Evolutionary conservation across 2,113 vertebrate species (phyloP).

Genomic region (Nansenia antarctica): DNA sequence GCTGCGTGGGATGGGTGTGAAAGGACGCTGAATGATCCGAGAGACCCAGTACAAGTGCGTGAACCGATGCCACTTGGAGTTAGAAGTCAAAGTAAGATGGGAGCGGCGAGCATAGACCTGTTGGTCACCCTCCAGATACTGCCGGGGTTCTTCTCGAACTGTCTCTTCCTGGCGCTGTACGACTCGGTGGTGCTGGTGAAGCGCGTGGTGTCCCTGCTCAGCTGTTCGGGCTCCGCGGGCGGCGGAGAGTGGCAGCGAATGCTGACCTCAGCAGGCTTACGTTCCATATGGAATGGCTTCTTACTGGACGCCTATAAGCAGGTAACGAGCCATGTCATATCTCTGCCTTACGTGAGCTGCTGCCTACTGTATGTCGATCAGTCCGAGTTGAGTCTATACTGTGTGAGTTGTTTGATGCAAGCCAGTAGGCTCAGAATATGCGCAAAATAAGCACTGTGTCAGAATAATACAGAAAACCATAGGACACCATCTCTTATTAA

Average conservation of each 20-base stretch:
- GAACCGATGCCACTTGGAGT: background rate
- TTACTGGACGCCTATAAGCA: conserved; percentile 94
- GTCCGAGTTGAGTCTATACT: background rate
- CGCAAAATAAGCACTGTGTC: too few species aligned
- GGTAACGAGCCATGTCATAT: conserved; percentile 68
- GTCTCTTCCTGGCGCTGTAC: conserved; percentile 94
- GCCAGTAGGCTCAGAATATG: too few species aligned
- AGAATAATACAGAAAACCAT: too few species aligned
- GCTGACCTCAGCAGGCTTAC: conserved; percentile 93
- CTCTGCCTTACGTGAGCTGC: background rate
- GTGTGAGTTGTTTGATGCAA: background rate
- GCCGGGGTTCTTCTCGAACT: conserved; percentile 97
- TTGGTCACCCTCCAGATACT: conserved; percentile 94
- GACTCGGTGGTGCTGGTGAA: conserved; percentile 94
- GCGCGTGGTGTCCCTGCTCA: conserved; percentile 87
- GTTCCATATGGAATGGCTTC: conserved; percentile 96
- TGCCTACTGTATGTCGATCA: background rate
- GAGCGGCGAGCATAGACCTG: conserved; percentile 89
- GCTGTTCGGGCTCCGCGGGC: conserved; percentile 77
- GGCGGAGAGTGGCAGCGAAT: conserved; percentile 89
- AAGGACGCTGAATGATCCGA: conserved; percentile 23
- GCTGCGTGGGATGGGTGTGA: conserved; percentile 34
- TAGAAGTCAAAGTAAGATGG: conserved; percentile 75
- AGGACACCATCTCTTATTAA: too few species aligned
- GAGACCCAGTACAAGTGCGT: conserved; percentile 3